Evolutionary conservation across 2,797 vertebrate species (phyloP), one percentile per base, ranked within the genome.

Genomic region (Erpetoichthys calabaricus): DNA sequence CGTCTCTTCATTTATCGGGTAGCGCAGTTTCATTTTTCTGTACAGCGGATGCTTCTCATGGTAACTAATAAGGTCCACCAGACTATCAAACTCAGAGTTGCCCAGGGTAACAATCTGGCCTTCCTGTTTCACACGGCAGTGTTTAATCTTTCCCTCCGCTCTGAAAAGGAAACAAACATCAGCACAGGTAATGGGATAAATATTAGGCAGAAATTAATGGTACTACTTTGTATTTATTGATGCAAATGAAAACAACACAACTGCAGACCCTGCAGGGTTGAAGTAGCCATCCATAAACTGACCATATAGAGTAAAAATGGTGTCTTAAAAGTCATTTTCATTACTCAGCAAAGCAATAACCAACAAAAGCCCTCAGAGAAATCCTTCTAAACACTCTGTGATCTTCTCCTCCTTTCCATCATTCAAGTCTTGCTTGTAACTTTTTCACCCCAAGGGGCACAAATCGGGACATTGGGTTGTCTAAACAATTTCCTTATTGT

Each of bases 61-160:
- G 79, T 98, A 97, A 72, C 90, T 97, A 75, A 99, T 91, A 65
- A 98, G 78, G 73, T 99, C 96, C 42, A 98, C 94, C 0, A 98
- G 81, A 76, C 95, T 99, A 76, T 98, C 95, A 0, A 98, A 99
- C 77, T 99, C 96, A 0, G 94, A 94, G 67, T 90, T 98, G 41
- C 95, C 95, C 59, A 99, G 81, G 67, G 95, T 83, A 75, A 98
- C 90, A 0, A 76, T 89, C 74, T 97, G 94, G 55, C 94, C 91
- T 66, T 98, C 96, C 80, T 99, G 94, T 77, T 90, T 92, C 61
- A 99, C 92, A 0, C 96, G 87, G 63, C 96, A 99, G 73, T 99
- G 96, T 67, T 99, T 98, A 75, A 99, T 99, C 83, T 99, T 98
- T 51, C 96, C 96, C 74, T 99, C 96, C 0, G 95, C 94, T 71